Conservation (phyloP, 2,888 invertebrate species). For the Venustoraphidia nigricollis region DNA sequence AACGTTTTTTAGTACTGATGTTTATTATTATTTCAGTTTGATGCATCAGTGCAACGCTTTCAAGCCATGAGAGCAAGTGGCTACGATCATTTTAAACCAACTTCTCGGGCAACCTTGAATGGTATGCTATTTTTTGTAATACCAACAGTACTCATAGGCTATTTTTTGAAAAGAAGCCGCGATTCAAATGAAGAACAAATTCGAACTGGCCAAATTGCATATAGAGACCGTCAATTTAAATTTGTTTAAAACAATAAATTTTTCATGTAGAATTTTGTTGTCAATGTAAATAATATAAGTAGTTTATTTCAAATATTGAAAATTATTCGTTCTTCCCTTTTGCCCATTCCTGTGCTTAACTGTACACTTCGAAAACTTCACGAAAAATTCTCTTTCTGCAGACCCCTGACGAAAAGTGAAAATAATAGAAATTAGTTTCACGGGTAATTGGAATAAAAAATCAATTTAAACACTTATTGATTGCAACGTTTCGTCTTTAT, state of each 20-base stretch:
- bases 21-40: constrained; percentile 48
- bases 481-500: too few relatives aligned
- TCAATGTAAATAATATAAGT: constrained; percentile 7
- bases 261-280: constrained; percentile 4
- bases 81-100: constrained; percentile 52
- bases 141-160: constrained; percentile 39
- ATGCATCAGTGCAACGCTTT: constrained; percentile 59
- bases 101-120: constrained; percentile 33
- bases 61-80: constrained; percentile 51
- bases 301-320: constrained; percentile 12
- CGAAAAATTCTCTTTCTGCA: too few relatives aligned
- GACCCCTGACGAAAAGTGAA: too few relatives aligned
- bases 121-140: constrained; percentile 35
- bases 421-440: too few relatives aligned
- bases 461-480: too few relatives aligned
- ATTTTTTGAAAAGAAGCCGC: constrained; percentile 35
- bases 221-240: constrained; percentile 57
- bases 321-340: constrained; percentile 8
- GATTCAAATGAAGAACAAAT: constrained; percentile 36
- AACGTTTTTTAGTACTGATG: too few relatives aligned
- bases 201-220: constrained; percentile 57
- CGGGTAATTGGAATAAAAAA: too few relatives aligned
- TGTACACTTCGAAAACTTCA: too few relatives aligned
- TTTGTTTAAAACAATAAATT: constrained; percentile 34
- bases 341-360: too few relatives aligned